Evolutionary conservation across 2,797 vertebrate genomes (phyloP), one percentile per base, ranked within the genome.

Genomic region (Pangasius mekongensis): DNA sequence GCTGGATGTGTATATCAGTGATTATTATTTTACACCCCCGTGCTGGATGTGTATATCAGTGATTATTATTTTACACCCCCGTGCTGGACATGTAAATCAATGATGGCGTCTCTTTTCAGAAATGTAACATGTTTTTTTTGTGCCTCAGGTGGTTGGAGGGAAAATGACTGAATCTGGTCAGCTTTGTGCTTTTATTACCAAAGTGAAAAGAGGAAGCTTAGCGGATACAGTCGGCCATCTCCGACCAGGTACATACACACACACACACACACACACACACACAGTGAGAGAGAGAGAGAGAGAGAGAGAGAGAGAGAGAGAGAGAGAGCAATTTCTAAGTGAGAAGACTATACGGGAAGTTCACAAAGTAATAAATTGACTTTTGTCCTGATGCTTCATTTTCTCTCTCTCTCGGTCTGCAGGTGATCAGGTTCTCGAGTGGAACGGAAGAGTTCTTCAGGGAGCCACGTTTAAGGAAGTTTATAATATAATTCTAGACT

Each of bases 381-480:
- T 74, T 74, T 14, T 47, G 73, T 30, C 24, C 24, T 76, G 43
- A 14, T 1, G 4, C 71, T 4, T 43, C 36, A 43, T 3, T 69
- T 1, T 49, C 43, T n/a, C 74, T 52, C 67, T 90, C n/a, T 84
- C 5, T 86, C 43, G 64, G 0, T 80, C 69, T 92, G 0, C 64
- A 99, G 98, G 98, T 86, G 98, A 99, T 94, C 98, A 99, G 95
- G 98, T 99, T 62, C 94, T 99, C 86, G 98, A 99, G 94, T 99
- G 98, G 98, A 99, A 98, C 39, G 97, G 98, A 58, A 96, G 97
- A 77, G 89, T 97, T 89, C 95, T 99, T 47, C 98, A 99, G 93
- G 98, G 98, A 90, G 98, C 98, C 89, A 98, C 98, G 0, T 99
- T 99, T 94, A 98, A 98, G 81, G 98, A 99, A 90, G 98, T 99